phyloP scores from a whole-genome alignment of 2,797 vertebrate genomes.

The Erpetoichthys calabaricus region DNA sequence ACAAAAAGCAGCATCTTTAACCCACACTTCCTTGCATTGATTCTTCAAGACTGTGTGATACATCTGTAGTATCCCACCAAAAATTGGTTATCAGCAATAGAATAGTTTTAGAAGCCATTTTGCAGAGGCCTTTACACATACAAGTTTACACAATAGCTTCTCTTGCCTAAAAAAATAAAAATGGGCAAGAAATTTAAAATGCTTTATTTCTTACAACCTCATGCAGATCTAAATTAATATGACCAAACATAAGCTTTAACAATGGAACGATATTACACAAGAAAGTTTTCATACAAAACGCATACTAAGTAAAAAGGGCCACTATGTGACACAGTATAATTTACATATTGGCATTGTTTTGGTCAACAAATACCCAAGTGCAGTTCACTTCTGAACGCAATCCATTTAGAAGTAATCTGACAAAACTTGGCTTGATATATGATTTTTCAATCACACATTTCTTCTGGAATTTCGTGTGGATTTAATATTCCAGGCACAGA shows the following conservation, averaged over 20 bases:
- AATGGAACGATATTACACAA: slow-evolving; percentile 75
- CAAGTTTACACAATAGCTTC: slow-evolving; percentile 42
- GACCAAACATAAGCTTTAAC: slow-evolving; percentile 64
- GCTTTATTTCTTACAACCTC: slow-evolving; percentile 65
- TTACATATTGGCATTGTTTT: slow-evolving; percentile 96
- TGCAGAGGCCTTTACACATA: slow-evolving; percentile 56
- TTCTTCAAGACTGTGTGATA: slow-evolving; percentile 49
- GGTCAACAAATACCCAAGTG: slow-evolving; percentile 82
- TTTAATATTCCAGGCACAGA: slow-evolving; percentile 96
- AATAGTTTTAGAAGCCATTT: slow-evolving; percentile 50
- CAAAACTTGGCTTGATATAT: slow-evolving; percentile 39
- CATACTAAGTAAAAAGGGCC: slow-evolving; percentile 92
- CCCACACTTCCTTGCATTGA: slow-evolving; percentile 50
- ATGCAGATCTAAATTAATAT: slow-evolving; percentile 72
- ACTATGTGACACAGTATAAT: slow-evolving; percentile 80
- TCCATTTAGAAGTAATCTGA: slow-evolving; percentile 49
- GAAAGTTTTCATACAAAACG: slow-evolving; percentile 79
- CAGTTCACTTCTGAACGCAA: slow-evolving; percentile 56
- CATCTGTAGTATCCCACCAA: slow-evolving; percentile 43
- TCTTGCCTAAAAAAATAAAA: slow-evolving; percentile 56
- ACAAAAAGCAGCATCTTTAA: slow-evolving; percentile 50
- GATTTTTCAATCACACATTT: slow-evolving; percentile 87
- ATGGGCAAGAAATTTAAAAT: slow-evolving; percentile 58
- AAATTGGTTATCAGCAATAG: slow-evolving; percentile 39
- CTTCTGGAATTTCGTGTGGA: slow-evolving; percentile 95